These are phyloP conservation scores for Catotricha subobsoleta DNA, from an alignment of 2,888 invertebrate species.

Conservation along the genomic window DNA sequence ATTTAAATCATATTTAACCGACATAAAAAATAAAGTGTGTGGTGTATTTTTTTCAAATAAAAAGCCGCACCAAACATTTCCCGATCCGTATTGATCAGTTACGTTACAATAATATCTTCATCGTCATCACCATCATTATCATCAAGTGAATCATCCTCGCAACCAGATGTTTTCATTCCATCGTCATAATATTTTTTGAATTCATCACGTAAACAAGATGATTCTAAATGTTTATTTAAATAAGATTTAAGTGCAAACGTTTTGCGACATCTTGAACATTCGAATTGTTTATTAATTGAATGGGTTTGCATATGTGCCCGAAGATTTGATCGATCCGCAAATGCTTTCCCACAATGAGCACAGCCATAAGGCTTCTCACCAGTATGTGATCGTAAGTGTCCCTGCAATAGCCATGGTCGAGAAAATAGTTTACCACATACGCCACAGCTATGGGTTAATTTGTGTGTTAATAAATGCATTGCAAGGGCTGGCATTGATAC, in stretches of 20 bases:
- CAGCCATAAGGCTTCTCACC: slow-evolving; percentile 83
- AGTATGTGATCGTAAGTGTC: slow-evolving; percentile 77
- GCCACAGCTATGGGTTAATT: slow-evolving; percentile 76
- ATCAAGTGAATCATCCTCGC: slow-evolving; percentile 1
- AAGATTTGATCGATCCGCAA: slow-evolving; percentile 84
- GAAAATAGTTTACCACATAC: slow-evolving; percentile 91
- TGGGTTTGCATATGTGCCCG: slow-evolving; percentile 93
- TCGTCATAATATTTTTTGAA: slow-evolving; percentile 1
- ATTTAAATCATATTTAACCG: too few relatives aligned
- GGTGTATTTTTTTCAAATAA: too few relatives aligned
- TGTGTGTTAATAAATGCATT: slow-evolving; percentile 85
- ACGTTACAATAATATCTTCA: slow-evolving; percentile 6
- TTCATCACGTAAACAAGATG: slow-evolving; percentile 56
- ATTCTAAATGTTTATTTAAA: slow-evolving; percentile 86
- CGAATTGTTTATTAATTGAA: slow-evolving; percentile 74
- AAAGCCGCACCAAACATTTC: too few relatives aligned
- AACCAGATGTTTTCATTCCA: not conserved
- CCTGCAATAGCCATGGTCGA: slow-evolving; percentile 82
- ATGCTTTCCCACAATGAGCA: slow-evolving; percentile 82
- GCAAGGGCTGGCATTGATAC: slow-evolving; percentile 96
- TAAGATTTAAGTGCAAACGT: slow-evolving; percentile 89
- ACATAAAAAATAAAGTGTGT: too few relatives aligned
- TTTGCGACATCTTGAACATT: slow-evolving; percentile 72
- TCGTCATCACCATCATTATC: slow-evolving; percentile 7
- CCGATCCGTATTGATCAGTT: not conserved